A percentile compares a stretch with the other conserved stretches of the same genome.
These are phyloP conservation scores for Aphis craccivora DNA, from an alignment of 1,140 invertebrate species.

Conservation along the genomic window DNA sequence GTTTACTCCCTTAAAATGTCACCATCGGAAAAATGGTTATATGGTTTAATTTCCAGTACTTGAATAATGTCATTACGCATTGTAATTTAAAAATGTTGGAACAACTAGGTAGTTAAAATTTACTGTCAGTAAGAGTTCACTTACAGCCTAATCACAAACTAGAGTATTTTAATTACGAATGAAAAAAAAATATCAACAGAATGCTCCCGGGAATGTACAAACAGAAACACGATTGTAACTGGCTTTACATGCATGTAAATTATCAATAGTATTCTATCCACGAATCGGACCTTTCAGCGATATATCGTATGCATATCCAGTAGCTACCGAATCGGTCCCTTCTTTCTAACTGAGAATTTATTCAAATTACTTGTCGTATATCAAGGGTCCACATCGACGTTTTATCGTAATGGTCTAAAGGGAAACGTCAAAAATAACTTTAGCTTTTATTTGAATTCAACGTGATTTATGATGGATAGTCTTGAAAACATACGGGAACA, in stretches of 20 bases:
- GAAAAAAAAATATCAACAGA: background rate
- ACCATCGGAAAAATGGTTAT: background rate
- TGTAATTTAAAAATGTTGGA: background rate
- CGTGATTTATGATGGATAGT: background rate
- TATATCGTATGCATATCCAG: slow-evolving; percentile 28
- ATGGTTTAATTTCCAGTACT: background rate
- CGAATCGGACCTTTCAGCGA: background rate
- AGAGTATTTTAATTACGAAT: background rate
- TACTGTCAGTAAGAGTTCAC: background rate
- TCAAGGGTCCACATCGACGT: background rate
- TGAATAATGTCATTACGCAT: background rate
- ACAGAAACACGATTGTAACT: background rate
- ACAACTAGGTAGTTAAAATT: background rate
- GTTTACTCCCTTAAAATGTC: slow-evolving; percentile 20
- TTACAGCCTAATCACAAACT: background rate
- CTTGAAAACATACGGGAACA: background rate
- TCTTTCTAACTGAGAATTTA: background rate
- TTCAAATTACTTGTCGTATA: slow-evolving; percentile 14
- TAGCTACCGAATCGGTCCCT: background rate
- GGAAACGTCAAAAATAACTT: background rate
- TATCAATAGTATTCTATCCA: slow-evolving; percentile 23
- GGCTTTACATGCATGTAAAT: background rate
- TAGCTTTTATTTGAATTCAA: slow-evolving; percentile 17
- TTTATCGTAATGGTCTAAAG: background rate
- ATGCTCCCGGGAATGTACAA: background rate